A percentile compares a stretch with the other conserved stretches of the same genome.
These are phyloP conservation scores for Rhingia rostrata DNA, from an alignment of 2,888 invertebrate species.

Conservation along the genomic window DNA sequence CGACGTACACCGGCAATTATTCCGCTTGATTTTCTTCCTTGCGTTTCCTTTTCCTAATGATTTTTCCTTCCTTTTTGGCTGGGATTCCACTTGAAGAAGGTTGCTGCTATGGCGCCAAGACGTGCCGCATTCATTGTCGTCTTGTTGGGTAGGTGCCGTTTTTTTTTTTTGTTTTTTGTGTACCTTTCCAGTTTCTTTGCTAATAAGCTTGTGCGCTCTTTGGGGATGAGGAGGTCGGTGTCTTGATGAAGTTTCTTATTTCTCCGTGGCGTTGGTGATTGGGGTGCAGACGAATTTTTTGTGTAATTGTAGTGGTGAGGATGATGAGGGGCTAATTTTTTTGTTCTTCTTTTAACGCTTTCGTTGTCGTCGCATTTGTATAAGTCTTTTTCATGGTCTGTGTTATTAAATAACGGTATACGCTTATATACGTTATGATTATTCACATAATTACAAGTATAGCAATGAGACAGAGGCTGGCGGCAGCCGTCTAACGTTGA, in stretches of 20 bases:
- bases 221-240: conserved; percentile 12
- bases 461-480: conserved; percentile 43
- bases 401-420: conserved; percentile 58
- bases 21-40: conserved; percentile 56
- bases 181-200: conserved; percentile 53
- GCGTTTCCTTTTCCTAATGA: conserved; percentile 67
- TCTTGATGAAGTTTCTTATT: conserved; percentile 65
- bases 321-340: conserved; percentile 57
- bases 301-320: conserved; percentile 63
- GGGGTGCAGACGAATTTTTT: neutral
- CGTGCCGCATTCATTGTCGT: conserved; percentile 63
- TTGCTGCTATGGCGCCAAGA: conserved; percentile 61
- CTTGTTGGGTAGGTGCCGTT: conserved; percentile 2
- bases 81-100: conserved; percentile 21
- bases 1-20: conserved; percentile 59
- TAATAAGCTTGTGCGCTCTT: conserved; percentile 62
- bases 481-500: conserved; percentile 50
- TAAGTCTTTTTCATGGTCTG: conserved; percentile 22
- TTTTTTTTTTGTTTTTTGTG: conserved; percentile 56
- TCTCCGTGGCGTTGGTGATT: conserved; percentile 9
- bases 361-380: conserved; percentile 19
- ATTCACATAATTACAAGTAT: conserved; percentile 71
- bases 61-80: conserved; percentile 48
- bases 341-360: conserved; percentile 39
- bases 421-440: conserved; percentile 70